A percentile compares a stretch with the other conserved stretches of the same genome.
phyloP scores from a whole-genome alignment of 1,140 invertebrate species.

The Euwallacea fornicatus region DNA sequence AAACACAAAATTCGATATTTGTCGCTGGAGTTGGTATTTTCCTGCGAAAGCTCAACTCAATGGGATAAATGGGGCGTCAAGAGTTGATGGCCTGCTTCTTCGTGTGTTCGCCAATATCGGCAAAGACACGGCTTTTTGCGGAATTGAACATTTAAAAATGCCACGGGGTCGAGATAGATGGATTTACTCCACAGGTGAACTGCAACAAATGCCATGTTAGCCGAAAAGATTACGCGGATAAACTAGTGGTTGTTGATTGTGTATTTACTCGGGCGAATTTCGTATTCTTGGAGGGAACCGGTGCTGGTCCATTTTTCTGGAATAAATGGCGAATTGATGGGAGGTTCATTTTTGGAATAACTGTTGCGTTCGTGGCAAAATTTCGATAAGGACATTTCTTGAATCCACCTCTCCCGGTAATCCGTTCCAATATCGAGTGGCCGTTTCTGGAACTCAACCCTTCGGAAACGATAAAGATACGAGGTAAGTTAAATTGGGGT shows the following conservation, averaged over 20 bases:
- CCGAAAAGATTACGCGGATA: neutral
- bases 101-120: neutral
- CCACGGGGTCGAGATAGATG: neutral
- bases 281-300: neutral
- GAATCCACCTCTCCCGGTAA: too few species aligned
- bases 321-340: neutral
- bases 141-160: neutral
- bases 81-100: neutral
- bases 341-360: too few species aligned
- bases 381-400: too few species aligned
- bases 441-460: too few species aligned
- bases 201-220: neutral
- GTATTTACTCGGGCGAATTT: neutral
- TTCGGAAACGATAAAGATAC: too few species aligned
- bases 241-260: too few species aligned
- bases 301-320: neutral
- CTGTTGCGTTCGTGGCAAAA: too few species aligned
- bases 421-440: too few species aligned
- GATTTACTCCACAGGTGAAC: neutral
- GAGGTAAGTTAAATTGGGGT: too few species aligned
- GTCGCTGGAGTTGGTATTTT: conserved; percentile 1
- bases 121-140: neutral
- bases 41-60: neutral
- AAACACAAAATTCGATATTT: neutral
- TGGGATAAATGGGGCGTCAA: conserved; percentile 3